Conservation (phyloP, 1,140 invertebrate species). For the Heliconius himera region DNA sequence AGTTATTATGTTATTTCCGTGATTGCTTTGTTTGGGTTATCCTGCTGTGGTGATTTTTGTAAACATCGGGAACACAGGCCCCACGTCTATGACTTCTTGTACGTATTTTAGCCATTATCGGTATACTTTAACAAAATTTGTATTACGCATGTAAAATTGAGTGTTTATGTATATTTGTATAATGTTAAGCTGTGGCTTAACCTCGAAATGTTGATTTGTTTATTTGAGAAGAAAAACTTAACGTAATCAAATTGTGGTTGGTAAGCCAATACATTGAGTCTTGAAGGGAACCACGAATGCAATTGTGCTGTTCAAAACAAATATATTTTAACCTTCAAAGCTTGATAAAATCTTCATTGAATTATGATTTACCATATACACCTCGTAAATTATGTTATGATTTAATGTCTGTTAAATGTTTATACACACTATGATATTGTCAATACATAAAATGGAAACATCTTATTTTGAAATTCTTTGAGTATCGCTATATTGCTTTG, state of each 20-base stretch:
- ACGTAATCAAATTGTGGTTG: slow-evolving; percentile 43
- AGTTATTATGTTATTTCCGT: slow-evolving; percentile 68
- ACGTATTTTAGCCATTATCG: slow-evolving; percentile 72
- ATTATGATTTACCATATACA: slow-evolving; percentile 13
- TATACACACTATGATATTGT: slow-evolving; percentile 15
- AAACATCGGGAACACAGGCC: slow-evolving; percentile 75
- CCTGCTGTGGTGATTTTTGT: slow-evolving; percentile 70
- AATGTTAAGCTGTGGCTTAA: slow-evolving; percentile 46
- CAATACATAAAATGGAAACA: neutral
- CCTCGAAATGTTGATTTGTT: slow-evolving; percentile 61
- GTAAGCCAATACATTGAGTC: slow-evolving; percentile 48
- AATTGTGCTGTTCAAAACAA: slow-evolving; percentile 44
- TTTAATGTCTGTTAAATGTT: slow-evolving; percentile 20
- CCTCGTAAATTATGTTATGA: slow-evolving; percentile 26
- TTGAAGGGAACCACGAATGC: slow-evolving; percentile 49
- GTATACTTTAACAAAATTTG: slow-evolving; percentile 40
- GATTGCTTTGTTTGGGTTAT: slow-evolving; percentile 61
- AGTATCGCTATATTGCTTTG: neutral
- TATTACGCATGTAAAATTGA: slow-evolving; percentile 32
- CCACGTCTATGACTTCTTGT: slow-evolving; percentile 81
- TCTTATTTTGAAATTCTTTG: slow-evolving; percentile 8
- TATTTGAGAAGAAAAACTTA: slow-evolving; percentile 49
- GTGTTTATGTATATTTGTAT: slow-evolving; percentile 23
- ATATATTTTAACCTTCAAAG: slow-evolving; percentile 25
- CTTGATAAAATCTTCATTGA: slow-evolving; percentile 17